These are phyloP conservation scores for Tympanuchus pallidicinctus DNA, from an alignment of 2,113 vertebrate genomes.

Conservation along the genomic window DNA sequence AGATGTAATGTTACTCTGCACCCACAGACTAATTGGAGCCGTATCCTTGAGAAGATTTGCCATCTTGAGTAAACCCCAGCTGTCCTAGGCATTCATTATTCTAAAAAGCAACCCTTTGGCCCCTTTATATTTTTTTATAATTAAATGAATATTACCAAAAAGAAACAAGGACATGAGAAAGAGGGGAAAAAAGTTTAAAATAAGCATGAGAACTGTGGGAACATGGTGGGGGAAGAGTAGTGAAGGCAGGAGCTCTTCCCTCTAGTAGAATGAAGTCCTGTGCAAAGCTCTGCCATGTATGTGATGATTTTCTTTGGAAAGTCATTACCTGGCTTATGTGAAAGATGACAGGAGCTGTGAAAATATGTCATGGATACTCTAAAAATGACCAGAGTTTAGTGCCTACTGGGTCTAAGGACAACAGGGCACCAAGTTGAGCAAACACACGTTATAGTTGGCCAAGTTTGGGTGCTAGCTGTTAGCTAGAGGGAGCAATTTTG, in stretches of 20 bases:
- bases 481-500: neutral
- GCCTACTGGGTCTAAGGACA: neutral
- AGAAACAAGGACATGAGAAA: constrained; percentile 66
- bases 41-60: neutral
- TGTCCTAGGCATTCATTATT: neutral
- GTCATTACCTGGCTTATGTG: neutral
- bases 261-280: neutral
- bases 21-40: neutral
- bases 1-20: neutral
- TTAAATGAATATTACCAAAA: constrained; percentile 56
- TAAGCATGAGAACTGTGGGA: constrained; percentile 62
- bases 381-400: neutral
- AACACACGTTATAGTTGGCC: neutral
- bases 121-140: constrained; percentile 71
- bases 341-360: neutral
- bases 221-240: neutral
- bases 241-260: neutral
- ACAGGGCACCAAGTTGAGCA: neutral
- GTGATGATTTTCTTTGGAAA: neutral
- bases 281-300: neutral
- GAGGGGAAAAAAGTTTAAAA: constrained; percentile 41
- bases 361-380: neutral
- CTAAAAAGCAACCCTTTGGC: constrained; percentile 32
- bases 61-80: neutral
- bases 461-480: neutral